Percentiles rank a stretch among this genome's conserved stretches.
Conservation (phyloP, 2,113 vertebrate genomes). For the Pteronura brasiliensis region DNA sequence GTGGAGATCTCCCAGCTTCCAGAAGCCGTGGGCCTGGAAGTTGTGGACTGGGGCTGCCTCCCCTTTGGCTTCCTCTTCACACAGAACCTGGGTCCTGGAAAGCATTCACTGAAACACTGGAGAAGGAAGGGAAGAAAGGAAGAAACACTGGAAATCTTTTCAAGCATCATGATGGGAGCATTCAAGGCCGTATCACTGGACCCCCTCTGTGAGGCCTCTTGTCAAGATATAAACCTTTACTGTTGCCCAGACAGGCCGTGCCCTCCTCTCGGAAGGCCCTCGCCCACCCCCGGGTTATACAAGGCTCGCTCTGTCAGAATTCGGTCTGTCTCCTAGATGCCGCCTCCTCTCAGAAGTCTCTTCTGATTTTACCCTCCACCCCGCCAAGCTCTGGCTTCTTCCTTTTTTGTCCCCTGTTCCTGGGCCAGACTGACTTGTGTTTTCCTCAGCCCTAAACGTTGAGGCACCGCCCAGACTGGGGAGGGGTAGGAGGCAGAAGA, state of each 20-base stretch:
- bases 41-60: neutral
- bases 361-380: neutral
- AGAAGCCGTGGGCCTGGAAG: neutral
- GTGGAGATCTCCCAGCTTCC: too few species aligned
- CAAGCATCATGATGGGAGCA: neutral
- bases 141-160: neutral
- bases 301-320: neutral
- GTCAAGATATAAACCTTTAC: neutral
- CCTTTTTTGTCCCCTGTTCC: neutral
- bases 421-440: neutral
- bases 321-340: neutral
- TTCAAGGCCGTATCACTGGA: neutral
- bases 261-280: neutral
- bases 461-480: neutral
- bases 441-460: neutral
- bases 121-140: neutral
- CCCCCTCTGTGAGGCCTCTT: neutral
- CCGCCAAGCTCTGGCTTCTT: neutral
- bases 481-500: neutral
- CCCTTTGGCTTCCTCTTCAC: neutral
- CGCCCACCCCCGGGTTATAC: rapidly evolving
- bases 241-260: too few species aligned
- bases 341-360: neutral
- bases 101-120: neutral
- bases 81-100: neutral